Base-by-base conservation (phyloP, 2,797 vertebrate genomes). In the Novumbra hubbsi region DNA sequence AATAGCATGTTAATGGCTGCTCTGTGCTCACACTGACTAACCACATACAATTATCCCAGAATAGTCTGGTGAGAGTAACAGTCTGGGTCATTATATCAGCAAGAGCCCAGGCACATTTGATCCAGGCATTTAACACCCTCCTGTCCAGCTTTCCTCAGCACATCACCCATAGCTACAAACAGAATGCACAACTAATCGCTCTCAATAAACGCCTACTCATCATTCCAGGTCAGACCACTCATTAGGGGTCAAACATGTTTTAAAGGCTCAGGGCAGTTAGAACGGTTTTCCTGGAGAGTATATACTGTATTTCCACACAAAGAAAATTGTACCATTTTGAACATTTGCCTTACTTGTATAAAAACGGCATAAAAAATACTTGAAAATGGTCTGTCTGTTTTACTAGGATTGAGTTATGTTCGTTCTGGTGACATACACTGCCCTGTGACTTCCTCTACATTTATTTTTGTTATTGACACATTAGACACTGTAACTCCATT, bases 61-160 rank as follows among this genome's bases (percentile, higher is more conserved):
- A 68, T 34, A 52, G 38, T 5, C 27, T 68, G 14, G 28, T 64
- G 50, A 71, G 49, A 73, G 9, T 3, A 15, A 60, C 52, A 0
- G 32, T n/a, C 60, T 27, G 73, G 79, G 72, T 81, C 19, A 12
- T 21, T 71, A 32, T 38, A 52, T 62, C 78, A 48, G 64, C 71
- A 32, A 57, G 63, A 50, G 55, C 17, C 6, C 71, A 16, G 32
- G 70, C 5, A 28, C 66, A 72, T 68, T 52, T 41, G 9, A 65
- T 67, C 30, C 19, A 49, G 52, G 69, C 1, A 9, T 7, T 76
- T 45, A 55, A 71, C 55, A 62, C 41, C 11, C 49, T 15, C 14
- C 34, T 45, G 66, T 32, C 6, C n/a, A 5, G 32, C 55, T 32
- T 6, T 8, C 15, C 27, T 60, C 16, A 8, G 28, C 27, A 16